phyloP scores from a whole-genome alignment of 64 coral and sea anemone species.

The Montipora cactus region DNA sequence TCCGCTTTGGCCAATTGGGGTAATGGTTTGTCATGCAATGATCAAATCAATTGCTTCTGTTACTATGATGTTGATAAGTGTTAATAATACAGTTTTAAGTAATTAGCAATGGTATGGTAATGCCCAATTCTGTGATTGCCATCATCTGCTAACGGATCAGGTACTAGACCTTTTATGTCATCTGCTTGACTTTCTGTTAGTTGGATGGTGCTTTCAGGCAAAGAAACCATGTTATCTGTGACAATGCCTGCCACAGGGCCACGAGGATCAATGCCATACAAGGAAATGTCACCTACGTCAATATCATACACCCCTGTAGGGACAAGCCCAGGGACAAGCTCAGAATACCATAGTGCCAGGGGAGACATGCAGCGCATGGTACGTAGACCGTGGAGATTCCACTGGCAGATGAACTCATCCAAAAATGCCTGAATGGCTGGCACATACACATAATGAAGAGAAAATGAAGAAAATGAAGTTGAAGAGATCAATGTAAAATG shows the following conservation, averaged over 20 bases:
- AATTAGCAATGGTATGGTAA: slow-evolving; percentile 19
- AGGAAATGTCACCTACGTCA: neutral
- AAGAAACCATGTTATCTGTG: neutral
- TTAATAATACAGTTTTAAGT: neutral
- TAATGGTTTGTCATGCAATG: too few relatives aligned
- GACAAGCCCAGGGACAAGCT: slow-evolving; percentile 17
- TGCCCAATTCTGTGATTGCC: slow-evolving; percentile 53
- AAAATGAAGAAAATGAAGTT: slow-evolving; percentile 18
- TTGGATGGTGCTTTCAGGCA: slow-evolving; percentile 36
- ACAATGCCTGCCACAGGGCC: slow-evolving; percentile 37
- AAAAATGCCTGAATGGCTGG: slow-evolving; percentile 29
- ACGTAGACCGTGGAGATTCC: neutral
- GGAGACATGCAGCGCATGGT: too few relatives aligned
- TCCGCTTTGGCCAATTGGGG: too few relatives aligned
- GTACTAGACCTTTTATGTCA: slow-evolving; percentile 33
- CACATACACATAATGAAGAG: slow-evolving; percentile 37
- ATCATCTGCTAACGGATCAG: slow-evolving; percentile 48
- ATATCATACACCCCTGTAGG: slow-evolving; percentile 20
- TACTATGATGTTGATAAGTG: too few relatives aligned
- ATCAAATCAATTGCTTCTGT: too few relatives aligned
- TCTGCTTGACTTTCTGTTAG: slow-evolving; percentile 40
- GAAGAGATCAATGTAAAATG: slow-evolving; percentile 49
- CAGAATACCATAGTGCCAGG: slow-evolving; percentile 59
- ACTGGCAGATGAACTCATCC: slow-evolving; percentile 25
- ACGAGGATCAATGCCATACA: slow-evolving; percentile 60